phyloP scores from a whole-genome alignment of 2,888 invertebrate genomes.

The Cheilosia soror region DNA sequence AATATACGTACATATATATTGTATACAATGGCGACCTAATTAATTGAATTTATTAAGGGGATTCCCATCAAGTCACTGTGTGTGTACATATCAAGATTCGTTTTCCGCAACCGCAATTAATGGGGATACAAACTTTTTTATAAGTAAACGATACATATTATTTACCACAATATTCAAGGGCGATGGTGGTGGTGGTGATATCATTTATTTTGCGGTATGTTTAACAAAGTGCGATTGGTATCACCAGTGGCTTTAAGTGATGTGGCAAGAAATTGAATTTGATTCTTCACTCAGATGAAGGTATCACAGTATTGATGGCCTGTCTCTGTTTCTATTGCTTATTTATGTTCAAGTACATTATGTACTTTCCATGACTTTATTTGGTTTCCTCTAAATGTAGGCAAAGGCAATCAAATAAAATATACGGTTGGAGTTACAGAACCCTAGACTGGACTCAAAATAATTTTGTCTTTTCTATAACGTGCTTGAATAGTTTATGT shows the following conservation, averaged over 20 bases:
- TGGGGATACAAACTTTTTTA: slow-evolving; percentile 7
- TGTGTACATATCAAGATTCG: slow-evolving; percentile 1
- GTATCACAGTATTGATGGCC: background rate
- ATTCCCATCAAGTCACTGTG: slow-evolving; percentile 1
- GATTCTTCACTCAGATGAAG: background rate
- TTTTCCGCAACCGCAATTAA: slow-evolving; percentile 29
- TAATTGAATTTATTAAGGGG: slow-evolving; percentile 26
- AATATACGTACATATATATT: background rate
- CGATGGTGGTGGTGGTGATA: slow-evolving; percentile 34
- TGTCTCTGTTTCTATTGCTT: no score
- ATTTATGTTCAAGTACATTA: no score
- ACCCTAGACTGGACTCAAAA: no score
- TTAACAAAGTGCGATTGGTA: slow-evolving; percentile 20
- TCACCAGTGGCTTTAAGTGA: background rate
- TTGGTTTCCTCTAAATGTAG: no score
- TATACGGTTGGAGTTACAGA: no score
- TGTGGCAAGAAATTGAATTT: background rate
- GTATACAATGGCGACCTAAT: slow-evolving; percentile 5
- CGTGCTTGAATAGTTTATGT: no score
- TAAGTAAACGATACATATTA: slow-evolving; percentile 14
- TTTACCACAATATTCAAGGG: slow-evolving; percentile 31
- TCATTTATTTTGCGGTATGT: slow-evolving; percentile 26
- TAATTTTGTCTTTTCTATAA: no score
- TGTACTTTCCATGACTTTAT: no score
- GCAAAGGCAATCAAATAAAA: no score